Evolutionary conservation across 2,888 invertebrate species (phyloP).

Genomic region (Tachina fera): DNA sequence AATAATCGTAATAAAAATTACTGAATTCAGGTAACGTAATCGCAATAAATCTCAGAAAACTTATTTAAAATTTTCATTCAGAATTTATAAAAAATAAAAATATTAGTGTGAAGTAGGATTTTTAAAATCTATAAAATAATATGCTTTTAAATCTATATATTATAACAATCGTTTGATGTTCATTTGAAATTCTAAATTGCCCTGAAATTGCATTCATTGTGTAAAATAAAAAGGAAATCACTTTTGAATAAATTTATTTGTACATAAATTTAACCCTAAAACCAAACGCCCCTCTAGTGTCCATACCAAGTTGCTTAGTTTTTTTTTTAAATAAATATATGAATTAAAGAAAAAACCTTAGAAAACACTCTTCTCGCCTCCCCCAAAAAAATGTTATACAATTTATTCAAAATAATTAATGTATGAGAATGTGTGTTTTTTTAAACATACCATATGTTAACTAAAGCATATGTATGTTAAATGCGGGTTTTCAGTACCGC

Average conservation of each 20-base stretch:
- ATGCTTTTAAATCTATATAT: neutral
- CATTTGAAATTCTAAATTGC: neutral
- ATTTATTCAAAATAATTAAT: neutral
- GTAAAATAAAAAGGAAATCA: neutral
- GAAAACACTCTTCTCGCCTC: neutral
- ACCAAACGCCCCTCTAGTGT: neutral
- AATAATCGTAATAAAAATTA: too few species aligned
- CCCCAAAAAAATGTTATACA: neutral
- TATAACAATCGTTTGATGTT: neutral
- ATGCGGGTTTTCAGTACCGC: conserved; percentile 40
- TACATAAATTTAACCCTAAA: neutral
- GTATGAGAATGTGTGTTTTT: conserved; percentile 19
- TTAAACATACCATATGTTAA: neutral
- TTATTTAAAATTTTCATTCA: too few species aligned
- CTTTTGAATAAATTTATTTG: neutral
- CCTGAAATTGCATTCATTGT: neutral
- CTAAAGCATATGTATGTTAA: neutral
- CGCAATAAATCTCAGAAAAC: too few species aligned
- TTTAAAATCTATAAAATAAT: too few species aligned
- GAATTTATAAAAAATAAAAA: too few species aligned
- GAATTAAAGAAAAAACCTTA: neutral
- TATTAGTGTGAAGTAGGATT: too few species aligned
- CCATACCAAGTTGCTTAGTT: too few species aligned
- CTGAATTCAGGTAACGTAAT: too few species aligned
- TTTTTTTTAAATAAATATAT: too few species aligned